Conservation (phyloP, 2,888 invertebrate genomes). For the Thecophora atra region DNA sequence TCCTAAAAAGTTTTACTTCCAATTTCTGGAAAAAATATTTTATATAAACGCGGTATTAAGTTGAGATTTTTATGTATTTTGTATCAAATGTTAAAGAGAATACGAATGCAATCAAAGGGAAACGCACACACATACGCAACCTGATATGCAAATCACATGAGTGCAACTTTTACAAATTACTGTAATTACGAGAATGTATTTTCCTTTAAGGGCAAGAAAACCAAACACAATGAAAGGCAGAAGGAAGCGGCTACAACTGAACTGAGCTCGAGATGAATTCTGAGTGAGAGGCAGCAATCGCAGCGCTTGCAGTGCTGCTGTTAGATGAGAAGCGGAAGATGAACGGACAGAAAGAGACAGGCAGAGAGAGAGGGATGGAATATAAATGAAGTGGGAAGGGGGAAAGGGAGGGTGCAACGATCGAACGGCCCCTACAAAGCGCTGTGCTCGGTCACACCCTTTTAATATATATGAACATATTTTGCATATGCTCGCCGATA, state of each 20-base stretch:
- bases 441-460: slow-evolving; percentile 40
- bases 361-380: neutral
- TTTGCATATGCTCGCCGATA: slow-evolving; percentile 26
- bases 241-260: slow-evolving; percentile 1
- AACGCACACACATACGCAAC: neutral
- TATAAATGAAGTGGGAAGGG: neutral
- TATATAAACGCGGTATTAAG: too few species aligned
- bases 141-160: slow-evolving; percentile 45
- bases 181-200: slow-evolving; percentile 58
- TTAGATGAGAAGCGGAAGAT: slow-evolving; percentile 2
- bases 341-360: slow-evolving; percentile 2
- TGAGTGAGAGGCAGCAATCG: neutral
- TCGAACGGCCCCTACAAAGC: neutral
- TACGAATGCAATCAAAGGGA: neutral
- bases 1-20: too few species aligned
- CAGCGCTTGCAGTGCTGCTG: neutral
- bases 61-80: neutral
- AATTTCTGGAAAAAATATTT: too few species aligned
- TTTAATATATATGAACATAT: slow-evolving; percentile 3
- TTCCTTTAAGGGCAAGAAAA: slow-evolving; percentile 54
- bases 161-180: slow-evolving; percentile 56
- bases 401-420: neutral
- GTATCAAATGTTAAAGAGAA: neutral
- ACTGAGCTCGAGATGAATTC: too few species aligned
- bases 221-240: slow-evolving; percentile 32